Conservation (phyloP, 2,888 invertebrate genomes). For the Griposia aprilina region DNA sequence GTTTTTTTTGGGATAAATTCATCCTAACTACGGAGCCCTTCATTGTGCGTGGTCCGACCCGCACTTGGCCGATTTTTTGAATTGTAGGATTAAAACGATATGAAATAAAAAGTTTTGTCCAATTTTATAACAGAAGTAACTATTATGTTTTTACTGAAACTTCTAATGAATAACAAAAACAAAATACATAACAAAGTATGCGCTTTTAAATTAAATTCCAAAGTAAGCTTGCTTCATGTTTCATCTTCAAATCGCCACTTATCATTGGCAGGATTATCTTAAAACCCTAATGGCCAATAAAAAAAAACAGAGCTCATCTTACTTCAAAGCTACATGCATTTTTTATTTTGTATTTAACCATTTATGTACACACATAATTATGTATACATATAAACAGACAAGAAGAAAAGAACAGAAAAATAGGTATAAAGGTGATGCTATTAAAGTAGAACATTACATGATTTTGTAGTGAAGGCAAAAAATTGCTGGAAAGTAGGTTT, state of each 20-base stretch:
- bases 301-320: not conserved
- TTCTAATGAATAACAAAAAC: not conserved
- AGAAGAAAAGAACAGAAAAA: too few species aligned
- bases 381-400: too few species aligned
- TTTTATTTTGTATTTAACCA: too few species aligned
- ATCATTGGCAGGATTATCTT: not conserved
- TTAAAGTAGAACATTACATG: conserved; percentile 18
- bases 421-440: not conserved
- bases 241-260: not conserved
- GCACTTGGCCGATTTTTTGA: not conserved
- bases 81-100: not conserved
- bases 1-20: too few species aligned
- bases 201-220: not conserved
- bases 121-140: not conserved
- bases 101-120: not conserved
- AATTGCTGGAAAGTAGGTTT: conserved; percentile 42
- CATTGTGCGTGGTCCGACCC: too few species aligned
- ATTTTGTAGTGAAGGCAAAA: conserved; percentile 35
- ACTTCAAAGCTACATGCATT: not conserved
- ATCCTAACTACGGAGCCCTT: too few species aligned
- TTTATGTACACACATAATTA: too few species aligned
- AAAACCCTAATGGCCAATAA: not conserved
- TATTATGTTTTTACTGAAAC: not conserved
- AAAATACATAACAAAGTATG: not conserved
- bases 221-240: too few species aligned